These are phyloP conservation scores for Jacana jacana DNA, from an alignment of 2,113 vertebrate species.

Conservation along the genomic window DNA sequence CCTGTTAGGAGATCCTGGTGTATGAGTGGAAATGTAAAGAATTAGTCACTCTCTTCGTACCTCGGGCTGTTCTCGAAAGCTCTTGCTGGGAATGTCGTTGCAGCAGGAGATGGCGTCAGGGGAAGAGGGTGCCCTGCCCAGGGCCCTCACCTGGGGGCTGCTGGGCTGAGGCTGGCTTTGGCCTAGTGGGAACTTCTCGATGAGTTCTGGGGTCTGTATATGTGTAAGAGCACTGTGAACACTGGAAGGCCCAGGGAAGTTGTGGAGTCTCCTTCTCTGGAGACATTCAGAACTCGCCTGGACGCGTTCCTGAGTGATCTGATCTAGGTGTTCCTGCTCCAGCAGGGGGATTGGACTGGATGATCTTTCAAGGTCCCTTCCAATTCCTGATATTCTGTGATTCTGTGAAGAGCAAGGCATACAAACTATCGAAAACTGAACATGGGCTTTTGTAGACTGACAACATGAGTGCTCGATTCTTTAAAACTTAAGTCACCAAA, in stretches of 20 bases:
- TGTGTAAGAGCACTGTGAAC: too few relatives aligned
- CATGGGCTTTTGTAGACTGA: neutral
- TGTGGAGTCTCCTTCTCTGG: too few relatives aligned
- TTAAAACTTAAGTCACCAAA: neutral
- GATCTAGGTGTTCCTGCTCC: too few relatives aligned
- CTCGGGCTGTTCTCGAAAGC: neutral
- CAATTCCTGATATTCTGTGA: too few relatives aligned
- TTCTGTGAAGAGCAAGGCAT: too few relatives aligned
- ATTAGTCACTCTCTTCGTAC: neutral
- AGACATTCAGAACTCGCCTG: too few relatives aligned
- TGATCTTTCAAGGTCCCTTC: too few relatives aligned
- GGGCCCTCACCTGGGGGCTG: neutral
- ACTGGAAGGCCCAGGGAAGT: too few relatives aligned
- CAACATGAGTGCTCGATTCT: accelerated
- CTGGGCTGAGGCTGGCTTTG: neutral
- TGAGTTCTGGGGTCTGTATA: neutral
- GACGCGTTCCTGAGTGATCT: too few relatives aligned
- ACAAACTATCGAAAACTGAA: neutral
- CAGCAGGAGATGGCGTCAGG: slow-evolving; percentile 19
- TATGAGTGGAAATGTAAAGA: slow-evolving; percentile 36
- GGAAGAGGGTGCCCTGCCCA: neutral
- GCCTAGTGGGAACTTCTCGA: neutral
- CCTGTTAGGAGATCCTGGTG: neutral
- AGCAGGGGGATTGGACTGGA: too few relatives aligned
- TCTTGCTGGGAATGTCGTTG: neutral